Evolutionary conservation across 2,888 invertebrate genomes (phyloP).

Genomic region (Napeogenes sylphis): DNA sequence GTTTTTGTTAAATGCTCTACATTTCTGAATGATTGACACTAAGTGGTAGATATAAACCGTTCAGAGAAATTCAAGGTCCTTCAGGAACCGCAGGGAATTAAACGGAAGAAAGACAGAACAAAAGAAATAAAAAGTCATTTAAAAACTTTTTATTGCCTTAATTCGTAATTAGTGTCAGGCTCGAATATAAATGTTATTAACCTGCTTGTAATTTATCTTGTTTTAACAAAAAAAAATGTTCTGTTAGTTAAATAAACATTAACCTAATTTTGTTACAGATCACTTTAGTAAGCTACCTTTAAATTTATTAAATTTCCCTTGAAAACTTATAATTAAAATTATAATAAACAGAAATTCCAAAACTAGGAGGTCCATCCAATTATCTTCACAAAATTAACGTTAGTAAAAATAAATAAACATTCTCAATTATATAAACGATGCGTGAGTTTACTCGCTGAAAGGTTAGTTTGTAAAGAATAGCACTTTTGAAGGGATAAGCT

Average conservation of each 20-base stretch:
- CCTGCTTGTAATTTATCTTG: conserved; percentile 7
- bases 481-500: conserved; percentile 52
- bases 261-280: too few species aligned
- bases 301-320: too few species aligned
- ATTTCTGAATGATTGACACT: conserved; percentile 16
- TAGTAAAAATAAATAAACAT: too few species aligned
- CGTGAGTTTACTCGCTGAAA: conserved; percentile 21
- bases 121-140: conserved; percentile 29
- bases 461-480: conserved; percentile 29
- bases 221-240: not conserved
- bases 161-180: conserved; percentile 30
- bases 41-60: conserved; percentile 18
- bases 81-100: conserved; percentile 22
- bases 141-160: conserved; percentile 28
- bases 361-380: too few species aligned
- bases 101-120: conserved; percentile 24
- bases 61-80: conserved; percentile 17
- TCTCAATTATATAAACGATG: not conserved
- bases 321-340: too few species aligned
- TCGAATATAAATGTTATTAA: conserved; percentile 15
- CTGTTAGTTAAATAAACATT: too few species aligned
- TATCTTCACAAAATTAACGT: too few species aligned
- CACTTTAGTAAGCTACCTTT: too few species aligned
- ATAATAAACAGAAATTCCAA: too few species aligned
- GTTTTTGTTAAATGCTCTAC: too few species aligned